Base-by-base conservation (phyloP, 2,888 invertebrate species). In the Drosophila anomalipes region DNA sequence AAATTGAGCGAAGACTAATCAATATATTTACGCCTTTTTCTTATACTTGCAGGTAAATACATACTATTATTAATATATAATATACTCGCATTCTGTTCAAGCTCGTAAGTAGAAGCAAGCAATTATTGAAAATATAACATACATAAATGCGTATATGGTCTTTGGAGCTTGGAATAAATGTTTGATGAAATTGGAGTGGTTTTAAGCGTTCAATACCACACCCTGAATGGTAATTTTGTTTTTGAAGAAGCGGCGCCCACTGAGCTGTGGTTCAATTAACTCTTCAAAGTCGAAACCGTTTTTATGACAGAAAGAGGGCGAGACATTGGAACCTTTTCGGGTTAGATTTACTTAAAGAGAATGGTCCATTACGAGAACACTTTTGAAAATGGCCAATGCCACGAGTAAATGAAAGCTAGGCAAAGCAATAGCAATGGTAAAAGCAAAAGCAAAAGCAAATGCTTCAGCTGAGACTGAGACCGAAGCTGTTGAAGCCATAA, bases 321-420 rank as follows among this genome's bases (percentile, higher is more conserved):
- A 32, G 66, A 22, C 65, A 59, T 56, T 32, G 65, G 66, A 58
- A 53, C 77, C 77, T 65, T 77, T 73, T 79, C 19, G 72, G 82
- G 76, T 82, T 81, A 68, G 70, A 81, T 82, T 79, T 82, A 81
- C 74, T 79, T 79, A 82, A 82, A 72, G 76, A 58, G 67, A 81
- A 82, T 82, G 66, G 65, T 26, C 82, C 75, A 81, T 81, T 82
- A 79, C 44, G 61, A 57, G 70, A 74, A 81, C 74, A 81, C 61
- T 77, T 77, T 68, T 61, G 35, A 51, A 54, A 65, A 60, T 70
- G 70, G 69, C 57, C 58, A 37, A 62, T 65, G 58, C 61, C 26
- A 4, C 70, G 65, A 59, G 39, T 32, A 67, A 59, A 59, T 63
- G 74, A 63, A 56, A 49, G 65, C 73, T 41, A 60, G 59, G 44